Conservation (phyloP, 2,888 invertebrate species). For the Agrotis ipsilon region DNA sequence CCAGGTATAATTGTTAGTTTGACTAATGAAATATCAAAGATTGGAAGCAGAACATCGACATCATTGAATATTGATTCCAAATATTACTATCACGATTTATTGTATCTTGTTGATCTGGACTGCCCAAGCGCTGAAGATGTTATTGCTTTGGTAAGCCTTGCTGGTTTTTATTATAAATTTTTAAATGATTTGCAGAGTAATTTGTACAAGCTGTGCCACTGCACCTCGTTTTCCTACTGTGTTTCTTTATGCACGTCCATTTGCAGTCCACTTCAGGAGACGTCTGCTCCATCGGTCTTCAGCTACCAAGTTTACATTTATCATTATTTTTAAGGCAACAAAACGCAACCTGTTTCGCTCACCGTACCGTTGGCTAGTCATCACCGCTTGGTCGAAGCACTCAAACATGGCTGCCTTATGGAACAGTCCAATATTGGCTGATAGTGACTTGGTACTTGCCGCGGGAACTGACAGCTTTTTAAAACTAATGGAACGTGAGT, state of each 20-base stretch:
- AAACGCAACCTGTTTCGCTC: constrained; percentile 68
- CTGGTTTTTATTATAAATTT: background rate
- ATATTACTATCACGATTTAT: constrained; percentile 70
- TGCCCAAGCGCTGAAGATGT: constrained; percentile 69
- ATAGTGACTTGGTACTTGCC: constrained; percentile 81
- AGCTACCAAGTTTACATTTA: background rate
- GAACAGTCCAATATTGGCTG: constrained; percentile 70
- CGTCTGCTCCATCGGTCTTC: background rate
- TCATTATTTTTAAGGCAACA: constrained; percentile 67
- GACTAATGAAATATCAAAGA: constrained; percentile 67
- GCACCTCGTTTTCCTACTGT: too few species aligned
- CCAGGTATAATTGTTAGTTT: constrained; percentile 69
- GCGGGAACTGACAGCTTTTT: constrained; percentile 58
- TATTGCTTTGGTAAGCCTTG: constrained; percentile 68
- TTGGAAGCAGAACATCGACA: constrained; percentile 69
- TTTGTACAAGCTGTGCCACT: too few species aligned
- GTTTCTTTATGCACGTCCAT: too few species aligned
- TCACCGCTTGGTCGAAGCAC: constrained; percentile 58
- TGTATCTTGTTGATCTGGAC: constrained; percentile 78
- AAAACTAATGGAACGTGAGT: constrained; percentile 77
- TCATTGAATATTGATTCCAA: constrained; percentile 51
- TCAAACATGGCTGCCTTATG: constrained; percentile 49
- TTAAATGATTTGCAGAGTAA: too few species aligned
- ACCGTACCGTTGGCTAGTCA: constrained; percentile 81
- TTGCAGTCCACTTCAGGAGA: background rate